Evolutionary conservation across 2,113 vertebrate genomes (phyloP).

Genomic region (Aspidoscelis tigris): DNA sequence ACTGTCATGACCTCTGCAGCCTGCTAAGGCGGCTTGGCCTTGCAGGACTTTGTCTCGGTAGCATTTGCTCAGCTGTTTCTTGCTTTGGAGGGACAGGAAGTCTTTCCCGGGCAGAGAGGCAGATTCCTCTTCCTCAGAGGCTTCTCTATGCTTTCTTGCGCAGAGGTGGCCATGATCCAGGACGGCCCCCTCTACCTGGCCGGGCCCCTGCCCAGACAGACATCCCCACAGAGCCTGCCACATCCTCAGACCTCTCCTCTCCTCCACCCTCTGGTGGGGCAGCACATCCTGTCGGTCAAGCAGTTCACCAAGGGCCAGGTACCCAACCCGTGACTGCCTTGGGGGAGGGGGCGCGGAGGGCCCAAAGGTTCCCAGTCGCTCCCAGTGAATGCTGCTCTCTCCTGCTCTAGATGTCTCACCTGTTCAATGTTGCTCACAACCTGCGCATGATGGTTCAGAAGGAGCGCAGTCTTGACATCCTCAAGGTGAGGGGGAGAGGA

Average conservation of each 20-base stretch:
- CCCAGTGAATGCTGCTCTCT: neutral
- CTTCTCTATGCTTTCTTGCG: neutral
- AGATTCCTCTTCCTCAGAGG: neutral
- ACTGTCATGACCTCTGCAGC: no score
- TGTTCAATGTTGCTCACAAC: conserved; percentile 92
- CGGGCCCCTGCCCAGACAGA: conserved; percentile 83
- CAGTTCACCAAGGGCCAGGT: conserved; percentile 99
- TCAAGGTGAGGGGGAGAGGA: conserved; percentile 82
- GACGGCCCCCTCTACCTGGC: conserved; percentile 79
- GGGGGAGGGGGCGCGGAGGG: neutral
- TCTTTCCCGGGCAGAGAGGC: neutral
- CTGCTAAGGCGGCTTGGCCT: no score
- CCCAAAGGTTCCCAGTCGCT: neutral
- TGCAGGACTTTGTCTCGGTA: neutral
- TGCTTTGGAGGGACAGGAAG: no score
- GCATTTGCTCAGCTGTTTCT: neutral
- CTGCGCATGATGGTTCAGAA: conserved; percentile 95
- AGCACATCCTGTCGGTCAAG: conserved; percentile 89
- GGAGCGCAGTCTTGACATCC: conserved; percentile 91
- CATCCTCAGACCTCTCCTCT: conserved; percentile 87
- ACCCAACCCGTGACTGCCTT: neutral
- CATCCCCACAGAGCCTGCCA: conserved; percentile 83
- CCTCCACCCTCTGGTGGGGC: conserved; percentile 88
- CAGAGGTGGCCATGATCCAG: conserved; percentile 65
- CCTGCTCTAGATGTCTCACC: conserved; percentile 86